Conservation (phyloP, 2,797 vertebrate species). For the Anisognathus igniventris region DNA sequence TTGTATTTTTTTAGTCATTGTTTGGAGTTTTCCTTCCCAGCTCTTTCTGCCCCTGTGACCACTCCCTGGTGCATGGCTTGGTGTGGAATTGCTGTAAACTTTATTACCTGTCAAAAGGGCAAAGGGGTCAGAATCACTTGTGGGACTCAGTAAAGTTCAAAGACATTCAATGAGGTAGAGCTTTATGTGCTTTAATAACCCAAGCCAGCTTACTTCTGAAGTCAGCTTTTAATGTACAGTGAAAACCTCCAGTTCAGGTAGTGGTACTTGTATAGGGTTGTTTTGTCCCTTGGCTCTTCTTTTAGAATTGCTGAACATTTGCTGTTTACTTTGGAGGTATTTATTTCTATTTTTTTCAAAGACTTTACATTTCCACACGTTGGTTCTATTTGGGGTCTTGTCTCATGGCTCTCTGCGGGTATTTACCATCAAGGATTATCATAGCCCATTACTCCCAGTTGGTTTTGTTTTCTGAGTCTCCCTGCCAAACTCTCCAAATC, state of each 20-base stretch:
- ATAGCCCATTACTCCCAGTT: not conserved
- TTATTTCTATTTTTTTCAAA: not conserved
- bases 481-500: not conserved
- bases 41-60: conserved; percentile 80
- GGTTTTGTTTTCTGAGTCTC: not conserved
- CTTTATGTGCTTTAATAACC: conserved; percentile 89
- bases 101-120: conserved; percentile 99
- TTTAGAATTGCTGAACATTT: not conserved
- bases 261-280: not conserved
- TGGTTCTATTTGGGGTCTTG: not conserved
- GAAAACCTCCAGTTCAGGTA: conserved; percentile 66
- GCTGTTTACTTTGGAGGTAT: not conserved
- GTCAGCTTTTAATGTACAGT: conserved; percentile 75
- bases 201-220: conserved; percentile 84
- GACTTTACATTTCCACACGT: not conserved
- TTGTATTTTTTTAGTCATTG: conserved; percentile 41
- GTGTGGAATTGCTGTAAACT: conserved; percentile 97
- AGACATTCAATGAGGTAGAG: conserved; percentile 88
- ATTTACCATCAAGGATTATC: not conserved
- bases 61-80: conserved; percentile 94
- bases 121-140: conserved; percentile 90
- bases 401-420: not conserved
- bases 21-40: conserved; percentile 82
- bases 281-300: conserved; percentile 47
- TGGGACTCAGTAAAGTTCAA: conserved; percentile 97